phyloP scores from a whole-genome alignment of 2,113 vertebrate genomes.

The Danio rerio region GRCz12tu NC_133176.1:7437501-7438000 shows the following conservation, averaged over 20 bases:
- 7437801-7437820: too few relatives aligned
- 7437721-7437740: not conserved
- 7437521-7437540: conserved; percentile 9
- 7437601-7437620: not conserved
- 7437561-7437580: not conserved
- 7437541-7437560: not conserved
- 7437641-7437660: not conserved
- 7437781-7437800: not conserved
- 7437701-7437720: not conserved
- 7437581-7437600: not conserved
- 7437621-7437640: not conserved
- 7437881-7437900: too few relatives aligned
- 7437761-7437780: not conserved
- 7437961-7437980: too few relatives aligned
- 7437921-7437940: too few relatives aligned
- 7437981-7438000: too few relatives aligned
- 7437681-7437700: not conserved
- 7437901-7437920: too few relatives aligned
- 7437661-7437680: too few relatives aligned
- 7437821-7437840: too few relatives aligned
- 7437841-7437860: too few relatives aligned
- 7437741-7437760: not conserved
- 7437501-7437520: conserved; percentile 14
- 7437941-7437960: too few relatives aligned
- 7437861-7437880: too few relatives aligned